Base-by-base conservation (phyloP, 1,140 invertebrate genomes). In the Agraylea sexmaculata region DNA sequence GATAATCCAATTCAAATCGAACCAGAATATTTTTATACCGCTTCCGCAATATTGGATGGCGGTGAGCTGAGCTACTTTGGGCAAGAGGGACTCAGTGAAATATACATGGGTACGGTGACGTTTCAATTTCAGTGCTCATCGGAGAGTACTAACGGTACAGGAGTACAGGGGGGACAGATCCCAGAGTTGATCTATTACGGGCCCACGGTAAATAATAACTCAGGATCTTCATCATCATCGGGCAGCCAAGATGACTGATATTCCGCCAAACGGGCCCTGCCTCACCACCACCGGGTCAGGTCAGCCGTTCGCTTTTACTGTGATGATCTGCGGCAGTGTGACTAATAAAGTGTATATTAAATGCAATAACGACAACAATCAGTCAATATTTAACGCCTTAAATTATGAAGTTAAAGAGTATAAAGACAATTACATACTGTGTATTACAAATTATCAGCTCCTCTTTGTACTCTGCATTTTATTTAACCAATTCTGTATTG, bases 91-190 rank as follows among this genome's bases (percentile, higher is more conserved):
- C 77, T 92, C 70, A 87, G 82, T 54, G 89, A 93, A 65, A 84
- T 90, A 8, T 82, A 79, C 12, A 83, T 87, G 50, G 85, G 85
- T 11, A 81, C 79, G 52, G 87, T 91, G 22, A 90, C 84, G 21
- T 92, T 92, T 65, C 87, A 91, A 62, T 93, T 93, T 64, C 88
- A 93, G 56, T 91, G 87, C 57, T 90, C 86, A 27, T 87, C 86
- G 1, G 89, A 93, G 54, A 89, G 85, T 58, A 93, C 89, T 11
- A 93, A 93, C 54, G 89, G 89, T 32, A 93, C 89, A 10, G 87
- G 88, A 5, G 88, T 92, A 1, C 88, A 92, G 66, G 89, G 89
- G 27, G 88, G 88, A 19, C 88, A 93, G 64, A 93, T 93, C 50
- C 89, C 89, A 1, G 89, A 93, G 68, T 69, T 93, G 21, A 88